Conservation (phyloP, 2,797 vertebrate species). For the Babyrousa celebensis region DNA sequence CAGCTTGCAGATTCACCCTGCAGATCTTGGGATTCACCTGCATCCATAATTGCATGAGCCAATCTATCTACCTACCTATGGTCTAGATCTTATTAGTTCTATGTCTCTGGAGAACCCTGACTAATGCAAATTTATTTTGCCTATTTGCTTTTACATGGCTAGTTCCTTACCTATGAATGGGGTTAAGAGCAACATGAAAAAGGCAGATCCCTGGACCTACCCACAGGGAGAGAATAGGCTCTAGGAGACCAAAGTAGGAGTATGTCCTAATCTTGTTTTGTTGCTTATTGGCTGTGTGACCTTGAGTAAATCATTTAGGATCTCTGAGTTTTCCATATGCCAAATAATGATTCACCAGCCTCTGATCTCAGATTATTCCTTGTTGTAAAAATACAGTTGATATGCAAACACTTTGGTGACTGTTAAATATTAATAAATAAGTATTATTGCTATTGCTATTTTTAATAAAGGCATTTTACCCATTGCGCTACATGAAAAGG, state of each 20-base stretch:
- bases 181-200: neutral
- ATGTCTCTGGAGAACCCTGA: neutral
- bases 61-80: neutral
- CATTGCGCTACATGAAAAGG: neutral
- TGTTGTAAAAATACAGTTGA: neutral
- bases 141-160: neutral
- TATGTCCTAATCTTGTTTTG: neutral
- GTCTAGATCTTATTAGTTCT: neutral
- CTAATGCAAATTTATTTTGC: neutral
- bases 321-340: neutral
- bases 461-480: slow-evolving; percentile 18
- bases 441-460: neutral
- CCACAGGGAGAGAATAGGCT: neutral
- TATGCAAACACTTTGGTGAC: neutral
- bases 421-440: slow-evolving; percentile 10
- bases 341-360: neutral
- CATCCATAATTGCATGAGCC: neutral
- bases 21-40: neutral
- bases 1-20: neutral
- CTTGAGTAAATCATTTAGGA: neutral
- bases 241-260: neutral
- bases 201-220: fast-evolving
- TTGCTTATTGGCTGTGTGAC: neutral
- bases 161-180: neutral
- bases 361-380: neutral